These are phyloP conservation scores for Eupelmus urozonus DNA, from an alignment of 2,888 invertebrate genomes.

Conservation along the genomic window DNA sequence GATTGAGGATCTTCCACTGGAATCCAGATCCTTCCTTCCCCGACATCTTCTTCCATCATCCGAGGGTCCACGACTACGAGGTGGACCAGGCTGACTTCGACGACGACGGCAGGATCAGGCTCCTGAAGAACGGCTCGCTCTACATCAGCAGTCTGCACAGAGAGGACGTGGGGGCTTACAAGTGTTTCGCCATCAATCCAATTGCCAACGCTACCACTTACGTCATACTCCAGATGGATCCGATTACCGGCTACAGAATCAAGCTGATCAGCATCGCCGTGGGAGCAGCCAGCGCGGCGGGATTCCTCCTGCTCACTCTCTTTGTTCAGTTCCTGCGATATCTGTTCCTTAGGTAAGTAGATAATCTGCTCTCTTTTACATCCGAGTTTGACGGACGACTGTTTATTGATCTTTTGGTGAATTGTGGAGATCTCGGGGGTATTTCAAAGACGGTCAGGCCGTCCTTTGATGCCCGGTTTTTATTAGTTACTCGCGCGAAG, in stretches of 20 bases:
- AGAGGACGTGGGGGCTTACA: conserved; percentile 90
- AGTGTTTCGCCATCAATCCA: conserved; percentile 91
- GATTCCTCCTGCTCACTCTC: conserved; percentile 88
- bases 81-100: conserved; percentile 66
- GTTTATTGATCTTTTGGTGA: too few relatives aligned
- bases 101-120: conserved; percentile 80
- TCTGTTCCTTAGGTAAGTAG: conserved; percentile 84
- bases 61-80: conserved; percentile 80
- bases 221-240: conserved; percentile 90
- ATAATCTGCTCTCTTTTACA: neutral
- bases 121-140: conserved; percentile 89
- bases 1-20: conserved; percentile 86
- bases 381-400: too few relatives aligned
- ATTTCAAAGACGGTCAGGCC: too few relatives aligned
- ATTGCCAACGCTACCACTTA: conserved; percentile 87
- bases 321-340: conserved; percentile 87
- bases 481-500: too few relatives aligned
- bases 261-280: conserved; percentile 90
- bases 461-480: neutral
- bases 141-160: conserved; percentile 85
- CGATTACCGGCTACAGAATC: conserved; percentile 89
- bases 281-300: conserved; percentile 88
- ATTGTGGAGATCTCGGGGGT: too few relatives aligned
- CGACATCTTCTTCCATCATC: conserved; percentile 84
- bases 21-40: conserved; percentile 85